Percentiles rank a stretch among this genome's conserved stretches.
These are phyloP conservation scores for Ellobium chinense DNA, from an alignment of 2,888 invertebrate species.

Conservation along the genomic window DNA sequence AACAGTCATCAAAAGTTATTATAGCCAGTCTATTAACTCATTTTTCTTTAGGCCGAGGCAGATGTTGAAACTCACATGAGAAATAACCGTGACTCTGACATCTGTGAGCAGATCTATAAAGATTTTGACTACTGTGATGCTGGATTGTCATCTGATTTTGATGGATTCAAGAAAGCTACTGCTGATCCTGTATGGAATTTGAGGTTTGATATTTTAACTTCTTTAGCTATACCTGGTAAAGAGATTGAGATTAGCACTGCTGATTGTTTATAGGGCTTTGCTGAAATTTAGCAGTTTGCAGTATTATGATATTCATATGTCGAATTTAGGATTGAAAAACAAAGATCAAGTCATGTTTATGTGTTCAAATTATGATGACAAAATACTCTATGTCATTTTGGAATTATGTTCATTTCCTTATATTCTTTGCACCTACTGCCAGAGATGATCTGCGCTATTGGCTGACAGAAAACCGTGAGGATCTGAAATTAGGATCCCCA, in stretches of 20 bases:
- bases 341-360: too few relatives aligned
- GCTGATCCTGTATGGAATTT: slow-evolving; percentile 74
- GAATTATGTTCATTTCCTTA: not conserved
- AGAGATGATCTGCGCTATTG: slow-evolving; percentile 76
- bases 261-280: too few relatives aligned
- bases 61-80: slow-evolving; percentile 65
- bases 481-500: slow-evolving; percentile 64
- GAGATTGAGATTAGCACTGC: too few relatives aligned
- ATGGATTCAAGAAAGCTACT: slow-evolving; percentile 70
- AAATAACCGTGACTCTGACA: slow-evolving; percentile 53
- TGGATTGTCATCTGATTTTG: slow-evolving; percentile 64
- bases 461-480: slow-evolving; percentile 70
- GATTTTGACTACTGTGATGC: slow-evolving; percentile 71
- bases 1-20: too few relatives aligned
- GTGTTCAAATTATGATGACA: not conserved
- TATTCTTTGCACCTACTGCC: not conserved
- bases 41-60: slow-evolving; percentile 54
- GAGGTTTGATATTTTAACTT: slow-evolving; percentile 63
- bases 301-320: too few relatives aligned
- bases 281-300: too few relatives aligned
- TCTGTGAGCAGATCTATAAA: slow-evolving; percentile 62
- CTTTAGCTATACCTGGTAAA: too few relatives aligned
- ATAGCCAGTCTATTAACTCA: too few relatives aligned
- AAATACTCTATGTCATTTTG: not conserved
- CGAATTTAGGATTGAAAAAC: too few relatives aligned